Conservation (phyloP, 2,797 vertebrate species). For the Notolabrus celidotus region DNA sequence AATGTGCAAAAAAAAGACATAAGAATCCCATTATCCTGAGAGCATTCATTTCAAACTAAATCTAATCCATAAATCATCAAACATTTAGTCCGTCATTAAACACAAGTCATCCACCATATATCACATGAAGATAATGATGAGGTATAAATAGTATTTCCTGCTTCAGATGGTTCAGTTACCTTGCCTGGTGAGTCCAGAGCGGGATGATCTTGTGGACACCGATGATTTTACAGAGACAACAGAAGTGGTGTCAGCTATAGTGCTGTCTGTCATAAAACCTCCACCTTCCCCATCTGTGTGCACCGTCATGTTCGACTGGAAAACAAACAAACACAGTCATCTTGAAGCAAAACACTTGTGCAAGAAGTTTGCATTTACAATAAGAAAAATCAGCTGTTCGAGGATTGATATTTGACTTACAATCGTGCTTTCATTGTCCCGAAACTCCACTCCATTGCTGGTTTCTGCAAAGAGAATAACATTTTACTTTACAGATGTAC, state of each 20-base stretch:
- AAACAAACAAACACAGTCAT: constrained; percentile 20
- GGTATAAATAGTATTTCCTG: background rate
- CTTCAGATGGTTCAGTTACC: constrained; percentile 63
- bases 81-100: background rate
- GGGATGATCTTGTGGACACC: constrained; percentile 81
- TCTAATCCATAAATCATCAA: too few species aligned
- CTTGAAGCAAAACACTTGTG: background rate
- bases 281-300: constrained; percentile 84
- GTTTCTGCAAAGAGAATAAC: constrained; percentile 85
- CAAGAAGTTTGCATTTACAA: background rate
- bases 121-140: too few species aligned
- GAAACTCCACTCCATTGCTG: constrained; percentile 86
- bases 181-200: constrained; percentile 86
- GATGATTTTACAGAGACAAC: constrained; percentile 79
- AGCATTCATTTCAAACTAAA: background rate
- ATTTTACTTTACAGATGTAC: constrained; percentile 21
- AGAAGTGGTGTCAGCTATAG: constrained; percentile 78
- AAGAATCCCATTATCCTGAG: constrained; percentile 1
- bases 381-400: constrained; percentile 2
- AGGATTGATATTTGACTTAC: constrained; percentile 79
- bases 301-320: constrained; percentile 82
- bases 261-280: constrained; percentile 83
- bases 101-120: background rate
- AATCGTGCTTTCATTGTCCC: constrained; percentile 90
- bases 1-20: background rate